These are phyloP conservation scores for Stenolophus ochropezus DNA, from an alignment of 2,888 invertebrate species.

Conservation along the genomic window DNA sequence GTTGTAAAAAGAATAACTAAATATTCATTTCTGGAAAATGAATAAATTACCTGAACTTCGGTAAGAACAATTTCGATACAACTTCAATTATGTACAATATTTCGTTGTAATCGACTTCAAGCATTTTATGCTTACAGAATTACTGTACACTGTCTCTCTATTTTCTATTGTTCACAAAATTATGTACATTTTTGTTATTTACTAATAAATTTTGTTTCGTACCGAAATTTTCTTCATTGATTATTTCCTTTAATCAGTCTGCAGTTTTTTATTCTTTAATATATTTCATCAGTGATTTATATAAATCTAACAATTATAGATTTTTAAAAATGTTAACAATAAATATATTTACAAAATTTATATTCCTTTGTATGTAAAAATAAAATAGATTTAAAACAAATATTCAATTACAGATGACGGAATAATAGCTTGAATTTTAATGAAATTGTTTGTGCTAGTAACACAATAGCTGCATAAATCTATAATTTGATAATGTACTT, in stretches of 20 bases:
- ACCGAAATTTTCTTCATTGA: background rate
- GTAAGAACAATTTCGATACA: constrained; percentile 3
- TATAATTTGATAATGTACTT: too few relatives aligned
- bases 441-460: too few relatives aligned
- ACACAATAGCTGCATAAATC: too few relatives aligned
- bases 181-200: constrained; percentile 33
- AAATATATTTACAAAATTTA: constrained; percentile 25
- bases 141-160: constrained; percentile 22
- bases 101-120: constrained; percentile 16
- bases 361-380: background rate
- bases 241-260: constrained; percentile 18
- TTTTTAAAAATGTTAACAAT: constrained; percentile 30
- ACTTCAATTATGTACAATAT: constrained; percentile 27
- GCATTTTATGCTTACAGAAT: constrained; percentile 21
- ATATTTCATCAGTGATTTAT: constrained; percentile 18
- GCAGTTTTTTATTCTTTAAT: constrained; percentile 19
- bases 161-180: constrained; percentile 8
- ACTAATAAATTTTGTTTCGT: constrained; percentile 41
- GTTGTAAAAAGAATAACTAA: background rate
- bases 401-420: background rate
- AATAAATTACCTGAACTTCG: background rate
- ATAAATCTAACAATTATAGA: constrained; percentile 19
- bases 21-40: too few relatives aligned
- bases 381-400: background rate
- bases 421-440: too few relatives aligned